phyloP scores from a whole-genome alignment of 2,888 invertebrate species.

The Drosophila siamana region DNA sequence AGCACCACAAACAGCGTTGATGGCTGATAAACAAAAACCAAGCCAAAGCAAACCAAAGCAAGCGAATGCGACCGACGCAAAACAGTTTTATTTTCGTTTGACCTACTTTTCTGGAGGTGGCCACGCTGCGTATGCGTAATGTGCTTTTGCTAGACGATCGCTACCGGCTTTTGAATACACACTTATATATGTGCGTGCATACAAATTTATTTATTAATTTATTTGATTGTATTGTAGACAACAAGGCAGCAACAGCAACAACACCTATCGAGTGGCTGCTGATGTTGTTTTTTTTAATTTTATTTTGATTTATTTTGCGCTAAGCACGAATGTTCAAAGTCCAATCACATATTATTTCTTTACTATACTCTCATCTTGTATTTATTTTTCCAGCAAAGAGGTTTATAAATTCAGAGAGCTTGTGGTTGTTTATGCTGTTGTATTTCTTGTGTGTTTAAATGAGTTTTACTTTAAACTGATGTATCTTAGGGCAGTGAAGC shows the following conservation, averaged over 20 bases:
- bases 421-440: background rate
- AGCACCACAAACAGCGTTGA: constrained; percentile 9
- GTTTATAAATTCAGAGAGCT: background rate
- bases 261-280: constrained; percentile 5
- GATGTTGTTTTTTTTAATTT: constrained; percentile 23
- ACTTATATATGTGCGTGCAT: constrained; percentile 29
- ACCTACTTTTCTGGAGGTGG: constrained; percentile 57
- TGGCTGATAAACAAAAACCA: constrained; percentile 6
- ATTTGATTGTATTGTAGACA: constrained; percentile 9
- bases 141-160: constrained; percentile 46
- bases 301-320: constrained; percentile 44
- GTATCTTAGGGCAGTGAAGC: background rate
- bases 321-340: constrained; percentile 67
- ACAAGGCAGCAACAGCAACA: constrained; percentile 2
- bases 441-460: background rate
- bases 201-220: constrained; percentile 5
- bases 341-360: constrained; percentile 40
- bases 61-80: constrained; percentile 6
- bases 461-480: background rate
- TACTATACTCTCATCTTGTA: constrained; percentile 11
- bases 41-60: constrained; percentile 4
- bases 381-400: background rate
- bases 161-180: constrained; percentile 69
- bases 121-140: constrained; percentile 66
- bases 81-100: constrained; percentile 59